These are phyloP conservation scores for pig (Sus scrofa) DNA, from an alignment of 2,113 vertebrate species.

Conservation along the genomic window T2T-Sscrofa CM000824.6:129109501-129110000, in stretches of 20 bases:
- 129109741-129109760: background rate
- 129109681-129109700: background rate
- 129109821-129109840: background rate
- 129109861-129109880: background rate
- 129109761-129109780: background rate
- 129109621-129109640: background rate
- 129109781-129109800: background rate
- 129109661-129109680: background rate
- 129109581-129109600: background rate
- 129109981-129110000: background rate
- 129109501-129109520: background rate
- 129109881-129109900: background rate
- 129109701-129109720: background rate
- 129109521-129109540: background rate
- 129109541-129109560: slow-evolving; percentile 29
- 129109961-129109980: background rate
- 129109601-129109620: background rate
- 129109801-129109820: background rate
- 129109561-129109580: background rate
- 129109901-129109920: background rate
- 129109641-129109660: background rate
- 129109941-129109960: background rate
- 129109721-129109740: background rate
- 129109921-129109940: slow-evolving; percentile 11
- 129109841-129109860: background rate